phyloP scores from a whole-genome alignment of 2,113 vertebrate species.

The Galeopterus variegatus region DNA sequence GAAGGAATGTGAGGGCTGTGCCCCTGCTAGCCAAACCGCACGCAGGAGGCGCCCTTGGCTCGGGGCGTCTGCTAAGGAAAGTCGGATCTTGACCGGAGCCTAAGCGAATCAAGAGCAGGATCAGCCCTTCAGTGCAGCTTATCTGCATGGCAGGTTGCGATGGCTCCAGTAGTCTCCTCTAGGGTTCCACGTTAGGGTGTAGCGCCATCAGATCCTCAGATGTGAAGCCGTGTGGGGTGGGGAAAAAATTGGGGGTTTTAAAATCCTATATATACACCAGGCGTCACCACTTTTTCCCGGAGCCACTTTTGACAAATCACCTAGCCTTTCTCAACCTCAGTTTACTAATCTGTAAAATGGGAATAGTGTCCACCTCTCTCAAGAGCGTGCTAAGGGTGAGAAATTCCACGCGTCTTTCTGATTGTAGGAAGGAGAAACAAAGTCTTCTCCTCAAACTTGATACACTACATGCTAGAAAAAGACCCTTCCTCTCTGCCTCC shows the following conservation, averaged over 20 bases:
- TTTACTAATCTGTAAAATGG: conserved; percentile 74
- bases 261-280: neutral
- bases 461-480: neutral
- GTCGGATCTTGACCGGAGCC: neutral
- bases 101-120: neutral
- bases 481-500: neutral
- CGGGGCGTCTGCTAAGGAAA: neutral
- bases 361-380: neutral
- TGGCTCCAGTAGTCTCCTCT: neutral
- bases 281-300: neutral
- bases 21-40: neutral
- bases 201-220: neutral
- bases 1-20: neutral
- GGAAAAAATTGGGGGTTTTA: neutral
- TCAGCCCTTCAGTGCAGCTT: neutral
- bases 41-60: fast-evolving
- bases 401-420: neutral
- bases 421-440: neutral
- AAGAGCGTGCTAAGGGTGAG: neutral
- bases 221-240: fast-evolving
- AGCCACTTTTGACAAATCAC: neutral
- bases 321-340: neutral
- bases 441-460: neutral
- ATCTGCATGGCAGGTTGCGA: neutral
- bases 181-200: neutral